These are phyloP conservation scores for Apis florea DNA, from an alignment of 1,140 invertebrate genomes.

Conservation along the genomic window DNA sequence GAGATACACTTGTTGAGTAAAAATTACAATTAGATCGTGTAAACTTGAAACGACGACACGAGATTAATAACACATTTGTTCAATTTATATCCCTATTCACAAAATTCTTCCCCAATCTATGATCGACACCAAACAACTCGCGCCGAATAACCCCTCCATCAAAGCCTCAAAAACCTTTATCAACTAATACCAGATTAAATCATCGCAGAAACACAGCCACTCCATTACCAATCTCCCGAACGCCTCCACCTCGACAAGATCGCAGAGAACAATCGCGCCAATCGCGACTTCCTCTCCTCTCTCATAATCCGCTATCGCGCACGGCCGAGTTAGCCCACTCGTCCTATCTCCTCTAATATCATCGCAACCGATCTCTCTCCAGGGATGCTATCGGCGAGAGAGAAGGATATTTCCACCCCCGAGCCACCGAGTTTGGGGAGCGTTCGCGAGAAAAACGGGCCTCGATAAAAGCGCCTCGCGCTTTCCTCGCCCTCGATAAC, in stretches of 20 bases:
- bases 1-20: no score
- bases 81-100: no score
- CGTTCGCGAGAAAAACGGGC: conserved; percentile 38
- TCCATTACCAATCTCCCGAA: background rate
- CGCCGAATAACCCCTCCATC: no score
- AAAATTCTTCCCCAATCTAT: no score
- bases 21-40: no score
- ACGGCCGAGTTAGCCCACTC: background rate
- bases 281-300: background rate
- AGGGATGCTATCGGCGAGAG: conserved; percentile 9
- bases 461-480: conserved; percentile 29
- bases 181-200: background rate
- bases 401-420: background rate
- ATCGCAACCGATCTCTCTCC: conserved; percentile 47
- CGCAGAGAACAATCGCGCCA: background rate
- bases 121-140: no score
- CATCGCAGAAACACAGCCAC: background rate
- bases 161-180: no score
- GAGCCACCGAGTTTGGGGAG: background rate
- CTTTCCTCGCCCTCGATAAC: conserved; percentile 48
- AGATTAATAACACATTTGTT: no score
- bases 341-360: conserved; percentile 28
- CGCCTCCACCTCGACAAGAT: background rate
- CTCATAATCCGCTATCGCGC: background rate
- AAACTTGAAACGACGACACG: no score